Percentiles rank a stretch among this genome's conserved stretches.
Evolutionary conservation across 2,888 invertebrate species (phyloP).

Genomic region (Eupeodes luniger): DNA sequence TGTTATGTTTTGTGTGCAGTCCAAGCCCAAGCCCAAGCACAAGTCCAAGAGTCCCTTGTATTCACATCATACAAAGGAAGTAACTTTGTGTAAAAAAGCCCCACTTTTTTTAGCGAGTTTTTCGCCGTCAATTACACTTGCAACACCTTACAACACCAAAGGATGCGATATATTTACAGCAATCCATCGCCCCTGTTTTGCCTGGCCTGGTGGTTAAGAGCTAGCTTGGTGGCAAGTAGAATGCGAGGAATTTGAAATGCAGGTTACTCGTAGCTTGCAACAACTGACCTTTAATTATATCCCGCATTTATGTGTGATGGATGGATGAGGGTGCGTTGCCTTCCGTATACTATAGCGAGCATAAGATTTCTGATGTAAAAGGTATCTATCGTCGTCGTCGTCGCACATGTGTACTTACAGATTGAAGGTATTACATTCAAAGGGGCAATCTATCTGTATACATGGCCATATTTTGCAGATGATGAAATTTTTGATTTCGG

Average conservation of each 20-base stretch:
- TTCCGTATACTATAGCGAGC: neutral
- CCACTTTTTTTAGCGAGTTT: constrained; percentile 42
- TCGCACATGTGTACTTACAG: no score
- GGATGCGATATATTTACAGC: constrained; percentile 65
- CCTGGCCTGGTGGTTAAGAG: neutral
- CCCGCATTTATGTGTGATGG: constrained; percentile 44
- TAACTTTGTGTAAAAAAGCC: constrained; percentile 6
- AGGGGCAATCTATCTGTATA: neutral
- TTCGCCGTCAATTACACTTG: constrained; percentile 67
- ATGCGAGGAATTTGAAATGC: constrained; percentile 30
- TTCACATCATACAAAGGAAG: constrained; percentile 18
- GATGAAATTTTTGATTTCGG: constrained; percentile 27
- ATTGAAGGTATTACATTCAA: neutral
- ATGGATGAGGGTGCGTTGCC: constrained; percentile 30
- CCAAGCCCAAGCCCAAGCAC: neutral
- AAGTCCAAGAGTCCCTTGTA: constrained; percentile 10
- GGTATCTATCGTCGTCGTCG: neutral
- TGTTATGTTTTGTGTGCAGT: neutral
- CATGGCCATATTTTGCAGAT: neutral
- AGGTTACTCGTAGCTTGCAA: constrained; percentile 48
- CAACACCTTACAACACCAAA: constrained; percentile 64
- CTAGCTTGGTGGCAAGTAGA: neutral
- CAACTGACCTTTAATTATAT: constrained; percentile 65
- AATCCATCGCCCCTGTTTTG: neutral
- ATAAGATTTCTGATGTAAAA: constrained; percentile 12